Percentiles rank a stretch among this genome's conserved stretches.
phyloP scores from a whole-genome alignment of 2,797 vertebrate genomes.

The Podargus strigoides region DNA sequence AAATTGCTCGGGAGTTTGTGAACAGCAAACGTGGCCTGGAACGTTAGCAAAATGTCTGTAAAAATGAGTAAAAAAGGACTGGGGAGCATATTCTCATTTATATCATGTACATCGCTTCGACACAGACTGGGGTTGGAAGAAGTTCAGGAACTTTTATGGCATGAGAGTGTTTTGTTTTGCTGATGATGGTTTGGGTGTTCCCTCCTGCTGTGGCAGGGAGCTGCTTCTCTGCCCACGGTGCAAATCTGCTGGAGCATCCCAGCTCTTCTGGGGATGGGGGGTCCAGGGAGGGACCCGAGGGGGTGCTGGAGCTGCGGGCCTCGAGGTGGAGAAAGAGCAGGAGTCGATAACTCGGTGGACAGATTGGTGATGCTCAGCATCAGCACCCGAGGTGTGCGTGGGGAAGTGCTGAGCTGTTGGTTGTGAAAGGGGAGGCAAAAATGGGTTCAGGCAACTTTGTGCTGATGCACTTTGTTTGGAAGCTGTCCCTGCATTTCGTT shows the following conservation, averaged over 20 bases:
- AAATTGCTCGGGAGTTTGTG: background rate
- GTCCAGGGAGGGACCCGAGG: fast-evolving
- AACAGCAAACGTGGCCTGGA: background rate
- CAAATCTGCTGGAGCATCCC: fast-evolving
- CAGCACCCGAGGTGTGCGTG: fast-evolving
- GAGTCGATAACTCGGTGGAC: background rate
- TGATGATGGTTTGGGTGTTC: fast-evolving
- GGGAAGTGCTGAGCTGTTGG: background rate
- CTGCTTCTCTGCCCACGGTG: background rate
- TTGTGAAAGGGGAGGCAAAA: background rate
- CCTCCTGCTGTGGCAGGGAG: background rate
- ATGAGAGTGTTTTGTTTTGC: background rate
- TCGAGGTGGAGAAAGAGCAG: background rate
- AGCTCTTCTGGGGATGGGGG: background rate
- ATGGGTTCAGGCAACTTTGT: background rate
- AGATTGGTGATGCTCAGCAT: fast-evolving
- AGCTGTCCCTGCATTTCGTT: fast-evolving
- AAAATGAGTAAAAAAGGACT: background rate
- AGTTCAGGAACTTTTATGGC: background rate
- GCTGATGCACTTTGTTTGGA: background rate
- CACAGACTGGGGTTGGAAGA: background rate
- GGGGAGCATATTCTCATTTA: background rate
- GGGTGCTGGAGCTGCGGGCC: background rate
- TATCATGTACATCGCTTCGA: fast-evolving
- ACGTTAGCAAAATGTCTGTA: background rate